phyloP scores from a whole-genome alignment of 2,113 vertebrate genomes.

The Centropristis striata region DNA sequence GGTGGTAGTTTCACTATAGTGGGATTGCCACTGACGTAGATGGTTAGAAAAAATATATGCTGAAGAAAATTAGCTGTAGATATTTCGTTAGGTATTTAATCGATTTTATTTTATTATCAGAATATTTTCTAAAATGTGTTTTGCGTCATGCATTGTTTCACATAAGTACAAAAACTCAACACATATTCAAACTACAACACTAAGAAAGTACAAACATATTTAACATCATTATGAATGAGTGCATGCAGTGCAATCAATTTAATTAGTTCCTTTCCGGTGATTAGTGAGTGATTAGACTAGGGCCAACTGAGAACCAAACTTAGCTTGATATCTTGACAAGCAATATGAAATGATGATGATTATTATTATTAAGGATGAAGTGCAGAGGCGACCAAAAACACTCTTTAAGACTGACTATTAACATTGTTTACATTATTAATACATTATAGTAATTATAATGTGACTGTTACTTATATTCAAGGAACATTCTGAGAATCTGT shows the following conservation, averaged over 20 bases:
- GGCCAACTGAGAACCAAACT: no score
- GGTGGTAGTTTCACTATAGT: constrained; percentile 56
- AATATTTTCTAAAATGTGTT: not conserved
- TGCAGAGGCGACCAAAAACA: no score
- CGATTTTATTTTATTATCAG: not conserved
- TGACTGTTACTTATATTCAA: not conserved
- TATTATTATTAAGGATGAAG: no score
- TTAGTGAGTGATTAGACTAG: no score
- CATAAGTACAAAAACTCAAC: not conserved
- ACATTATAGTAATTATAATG: not conserved
- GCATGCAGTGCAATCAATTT: not conserved
- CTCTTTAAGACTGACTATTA: no score
- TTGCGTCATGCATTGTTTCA: not conserved
- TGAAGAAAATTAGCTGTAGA: not conserved
- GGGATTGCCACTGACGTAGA: constrained; percentile 38
- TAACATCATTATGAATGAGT: not conserved
- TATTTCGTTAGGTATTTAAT: not conserved
- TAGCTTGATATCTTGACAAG: no score
- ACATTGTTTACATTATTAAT: no score
- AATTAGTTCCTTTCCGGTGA: not conserved
- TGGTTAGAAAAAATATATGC: not conserved
- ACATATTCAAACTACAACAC: not conserved
- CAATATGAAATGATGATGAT: not conserved
- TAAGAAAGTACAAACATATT: not conserved
- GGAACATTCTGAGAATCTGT: not conserved